phyloP scores from a whole-genome alignment of 2,797 vertebrate genomes.

The Anguilla obscura region DNA sequence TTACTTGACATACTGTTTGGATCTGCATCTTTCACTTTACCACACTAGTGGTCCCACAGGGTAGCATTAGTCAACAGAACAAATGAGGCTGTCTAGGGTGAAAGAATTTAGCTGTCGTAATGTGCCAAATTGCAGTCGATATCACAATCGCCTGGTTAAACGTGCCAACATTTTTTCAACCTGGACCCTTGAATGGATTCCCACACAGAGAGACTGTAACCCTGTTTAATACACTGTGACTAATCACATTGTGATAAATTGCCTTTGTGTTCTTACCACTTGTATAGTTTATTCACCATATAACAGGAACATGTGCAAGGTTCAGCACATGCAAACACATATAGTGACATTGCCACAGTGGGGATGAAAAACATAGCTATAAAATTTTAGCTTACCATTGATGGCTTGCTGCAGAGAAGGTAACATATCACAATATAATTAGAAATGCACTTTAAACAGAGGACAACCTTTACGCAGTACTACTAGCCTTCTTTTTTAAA shows the following conservation, averaged over 20 bases:
- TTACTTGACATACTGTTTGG: too few relatives aligned
- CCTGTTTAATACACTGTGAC: neutral
- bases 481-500: too few relatives aligned
- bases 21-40: neutral
- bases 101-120: neutral
- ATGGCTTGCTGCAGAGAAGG: too few relatives aligned
- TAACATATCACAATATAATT: too few relatives aligned
- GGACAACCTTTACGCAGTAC: too few relatives aligned
- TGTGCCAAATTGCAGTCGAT: conserved; percentile 5
- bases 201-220: neutral
- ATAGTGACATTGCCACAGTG: too few relatives aligned
- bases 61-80: neutral
- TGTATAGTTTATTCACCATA: neutral
- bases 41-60: neutral
- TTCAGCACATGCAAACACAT: neutral
- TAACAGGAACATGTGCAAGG: neutral
- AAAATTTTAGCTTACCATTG: too few relatives aligned
- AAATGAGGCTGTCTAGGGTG: neutral
- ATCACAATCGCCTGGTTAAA: neutral
- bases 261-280: neutral
- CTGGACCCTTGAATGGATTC: neutral
- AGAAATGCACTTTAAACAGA: too few relatives aligned
- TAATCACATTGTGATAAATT: neutral
- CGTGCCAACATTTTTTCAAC: neutral
- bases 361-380: too few relatives aligned